Conservation (phyloP, 2,113 vertebrate species). For the Hippocampus zosterae region DNA sequence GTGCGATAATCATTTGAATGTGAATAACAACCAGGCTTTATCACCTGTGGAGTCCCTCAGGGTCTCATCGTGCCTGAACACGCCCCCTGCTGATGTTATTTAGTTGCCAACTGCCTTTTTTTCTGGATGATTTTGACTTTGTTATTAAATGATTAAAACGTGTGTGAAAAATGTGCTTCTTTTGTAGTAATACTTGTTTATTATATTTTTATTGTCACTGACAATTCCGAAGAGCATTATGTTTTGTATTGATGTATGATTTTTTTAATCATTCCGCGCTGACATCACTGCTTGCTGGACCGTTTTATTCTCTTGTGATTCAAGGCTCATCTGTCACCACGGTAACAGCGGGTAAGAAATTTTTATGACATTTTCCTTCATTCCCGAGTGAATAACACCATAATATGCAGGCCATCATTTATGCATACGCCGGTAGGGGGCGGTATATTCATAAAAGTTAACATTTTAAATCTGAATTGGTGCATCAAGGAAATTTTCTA, state of each 20-base stretch:
- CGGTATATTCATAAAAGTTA: too few relatives aligned
- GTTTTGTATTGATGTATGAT: not conserved
- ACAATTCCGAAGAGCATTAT: not conserved
- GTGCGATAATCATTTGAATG: not conserved
- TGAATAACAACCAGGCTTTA: not conserved
- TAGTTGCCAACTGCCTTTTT: not conserved
- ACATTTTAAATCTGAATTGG: too few relatives aligned
- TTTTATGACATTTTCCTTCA: not conserved
- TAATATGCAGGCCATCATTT: not conserved
- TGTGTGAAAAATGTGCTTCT: not conserved
- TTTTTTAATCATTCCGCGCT: not conserved
- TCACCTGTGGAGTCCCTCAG: not conserved
- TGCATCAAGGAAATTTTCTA: too few relatives aligned
- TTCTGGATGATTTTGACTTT: constrained; percentile 4
- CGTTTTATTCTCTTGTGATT: not conserved
- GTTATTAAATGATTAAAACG: not conserved
- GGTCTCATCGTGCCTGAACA: not conserved
- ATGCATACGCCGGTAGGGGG: not conserved
- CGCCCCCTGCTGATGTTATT: not conserved
- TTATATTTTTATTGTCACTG: not conserved
- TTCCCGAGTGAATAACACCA: not conserved
- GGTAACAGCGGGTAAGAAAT: not conserved
- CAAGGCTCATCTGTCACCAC: not conserved
- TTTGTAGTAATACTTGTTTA: not conserved
- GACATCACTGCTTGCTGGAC: constrained; percentile 3